Evolutionary conservation across 2,113 vertebrate species (phyloP).

Genomic region (Nycticorax nycticorax): DNA sequence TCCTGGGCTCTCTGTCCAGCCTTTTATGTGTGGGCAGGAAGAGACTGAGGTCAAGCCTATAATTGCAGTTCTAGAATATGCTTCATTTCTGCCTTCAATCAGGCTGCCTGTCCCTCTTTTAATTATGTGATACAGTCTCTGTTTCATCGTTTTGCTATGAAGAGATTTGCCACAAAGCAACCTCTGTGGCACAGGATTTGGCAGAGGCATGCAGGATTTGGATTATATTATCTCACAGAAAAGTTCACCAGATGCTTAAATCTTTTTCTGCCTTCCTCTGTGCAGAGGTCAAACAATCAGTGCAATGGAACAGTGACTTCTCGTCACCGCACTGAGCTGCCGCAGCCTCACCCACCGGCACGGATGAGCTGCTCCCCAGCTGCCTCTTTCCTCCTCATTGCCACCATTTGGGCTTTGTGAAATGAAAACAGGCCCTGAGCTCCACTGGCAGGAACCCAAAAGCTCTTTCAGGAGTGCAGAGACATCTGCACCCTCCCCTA

Average conservation of each 20-base stretch:
- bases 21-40: background rate
- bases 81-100: background rate
- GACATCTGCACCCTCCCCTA: background rate
- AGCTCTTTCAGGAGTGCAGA: background rate
- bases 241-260: background rate
- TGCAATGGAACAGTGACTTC: background rate
- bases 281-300: background rate
- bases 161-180: conserved; percentile 12
- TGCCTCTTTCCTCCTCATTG: background rate
- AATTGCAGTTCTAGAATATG: background rate
- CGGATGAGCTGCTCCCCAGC: background rate
- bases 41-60: background rate
- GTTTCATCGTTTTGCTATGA: background rate
- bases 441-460: background rate
- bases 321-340: background rate
- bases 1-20: background rate
- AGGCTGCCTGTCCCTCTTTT: background rate
- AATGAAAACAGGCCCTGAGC: background rate
- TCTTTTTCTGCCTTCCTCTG: background rate
- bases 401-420: background rate
- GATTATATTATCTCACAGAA: background rate
- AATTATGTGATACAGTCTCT: background rate
- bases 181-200: background rate
- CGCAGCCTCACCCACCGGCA: background rate
- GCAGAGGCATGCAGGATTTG: background rate